Base-by-base conservation (phyloP, 1,140 invertebrate species). In the Druon quercuslanigerum region DNA sequence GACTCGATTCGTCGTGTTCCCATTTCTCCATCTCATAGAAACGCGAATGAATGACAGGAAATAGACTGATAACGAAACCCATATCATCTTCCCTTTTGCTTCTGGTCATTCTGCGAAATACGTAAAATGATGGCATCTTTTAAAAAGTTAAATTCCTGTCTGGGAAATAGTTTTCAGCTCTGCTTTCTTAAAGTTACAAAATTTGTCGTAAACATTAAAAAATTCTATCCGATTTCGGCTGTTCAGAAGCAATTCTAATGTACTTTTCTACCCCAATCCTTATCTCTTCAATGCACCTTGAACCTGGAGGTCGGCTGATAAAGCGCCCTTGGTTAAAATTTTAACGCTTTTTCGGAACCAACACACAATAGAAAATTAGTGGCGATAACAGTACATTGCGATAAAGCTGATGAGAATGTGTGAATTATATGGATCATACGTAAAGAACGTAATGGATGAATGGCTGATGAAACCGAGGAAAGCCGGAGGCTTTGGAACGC, bases 61-160 rank as follows among this genome's bases (percentile, higher is more conserved):
- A 82, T 71, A 52, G 76, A 75, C 52, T 79, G 80, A 82, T 82
- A 82, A 79, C 77, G 66, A 81, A 82, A 79, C 71, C 75, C 75
- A 75, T 81, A 57, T 51, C 72, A 51, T 75, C 78, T 74, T 70
- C 52, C 20, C 20, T 40, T 25, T 66, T 25, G 20, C 20, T 66
- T 11, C 25, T 66, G 57, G 57, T 66, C 57, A 66, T 66, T 66
- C 57, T 57, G 56, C 56, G 56, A 57, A 57, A 57, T 20, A 57
- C 56, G 19, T 57, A 57, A 57, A 57, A 57, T 25, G 25, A 25
- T 57, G 56, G 19, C 33, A 57, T 12, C 9, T 25, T 57, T 57
- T 25, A 54, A 54, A 17, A 46, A 46, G 40, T 46, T 46, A 0
- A 46, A 46, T 46, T 11, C 40, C 9, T 46, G 40, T 8, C 40